These are phyloP conservation scores for Erethizon dorsatum DNA, from an alignment of 2,797 vertebrate genomes.

Conservation along the genomic window DNA sequence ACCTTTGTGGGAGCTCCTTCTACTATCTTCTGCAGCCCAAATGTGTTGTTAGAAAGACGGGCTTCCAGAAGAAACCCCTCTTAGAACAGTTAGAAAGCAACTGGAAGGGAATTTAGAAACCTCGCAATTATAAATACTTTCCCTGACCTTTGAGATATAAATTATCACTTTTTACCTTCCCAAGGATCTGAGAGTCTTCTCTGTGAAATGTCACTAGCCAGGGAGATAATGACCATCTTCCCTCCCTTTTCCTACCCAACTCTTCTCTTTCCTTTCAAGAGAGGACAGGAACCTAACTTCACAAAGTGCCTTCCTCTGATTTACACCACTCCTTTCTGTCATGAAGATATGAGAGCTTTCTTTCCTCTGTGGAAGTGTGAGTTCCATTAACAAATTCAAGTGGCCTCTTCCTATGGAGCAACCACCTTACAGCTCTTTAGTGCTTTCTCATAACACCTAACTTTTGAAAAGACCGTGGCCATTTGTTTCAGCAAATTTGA, in stretches of 20 bases:
- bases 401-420: neutral
- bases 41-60: neutral
- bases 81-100: neutral
- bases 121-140: neutral
- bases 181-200: neutral
- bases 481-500: neutral
- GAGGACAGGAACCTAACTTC: neutral
- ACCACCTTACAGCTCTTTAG: neutral
- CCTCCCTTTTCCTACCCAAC: too few species aligned
- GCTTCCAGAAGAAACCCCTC: accelerated
- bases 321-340: neutral
- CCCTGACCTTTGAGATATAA: neutral
- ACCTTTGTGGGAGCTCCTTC: neutral
- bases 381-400: neutral
- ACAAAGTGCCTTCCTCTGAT: neutral
- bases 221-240: neutral
- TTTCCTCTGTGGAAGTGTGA: neutral
- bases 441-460: neutral
- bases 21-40: neutral
- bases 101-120: neutral
- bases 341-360: neutral
- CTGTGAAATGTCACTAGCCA: neutral
- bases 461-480: neutral
- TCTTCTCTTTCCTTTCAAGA: neutral
- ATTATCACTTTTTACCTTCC: neutral